Percentiles rank a stretch among this genome's conserved stretches.
Evolutionary conservation across 1,140 invertebrate species (phyloP).

Genomic region (Conus betulinus): DNA sequence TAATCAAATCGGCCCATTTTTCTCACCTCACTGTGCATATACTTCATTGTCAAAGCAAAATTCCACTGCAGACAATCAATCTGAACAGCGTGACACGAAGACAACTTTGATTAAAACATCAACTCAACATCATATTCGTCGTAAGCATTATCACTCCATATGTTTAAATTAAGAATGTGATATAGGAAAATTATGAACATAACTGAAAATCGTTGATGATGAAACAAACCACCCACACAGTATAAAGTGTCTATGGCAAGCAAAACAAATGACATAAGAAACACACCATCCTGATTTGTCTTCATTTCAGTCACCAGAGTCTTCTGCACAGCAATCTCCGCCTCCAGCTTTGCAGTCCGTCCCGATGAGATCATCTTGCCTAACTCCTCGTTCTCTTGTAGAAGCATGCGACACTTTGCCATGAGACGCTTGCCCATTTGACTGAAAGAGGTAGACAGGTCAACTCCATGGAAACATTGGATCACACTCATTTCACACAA

Average conservation of each 20-base stretch:
- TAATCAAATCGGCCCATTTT: too few species aligned
- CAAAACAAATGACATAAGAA: too few species aligned
- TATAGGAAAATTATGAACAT: too few species aligned
- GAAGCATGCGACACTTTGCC: constrained; percentile 96
- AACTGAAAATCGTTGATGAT: too few species aligned
- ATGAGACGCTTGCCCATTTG: constrained; percentile 97
- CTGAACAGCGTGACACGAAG: too few species aligned
- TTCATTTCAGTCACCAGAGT: constrained; percentile 97
- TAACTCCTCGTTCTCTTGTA: constrained; percentile 98
- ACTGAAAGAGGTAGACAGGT: constrained; percentile 61
- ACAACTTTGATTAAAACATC: too few species aligned
- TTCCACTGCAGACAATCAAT: too few species aligned
- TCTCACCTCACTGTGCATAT: too few species aligned
- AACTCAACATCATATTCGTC: too few species aligned
- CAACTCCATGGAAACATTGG: not conserved
- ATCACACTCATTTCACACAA: not conserved
- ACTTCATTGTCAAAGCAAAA: too few species aligned
- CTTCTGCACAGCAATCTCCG: constrained; percentile 95
- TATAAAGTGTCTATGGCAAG: not conserved
- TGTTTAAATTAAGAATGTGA: too few species aligned
- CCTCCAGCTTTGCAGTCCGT: constrained; percentile 94
- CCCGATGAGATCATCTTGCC: constrained; percentile 97
- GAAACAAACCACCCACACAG: not conserved
- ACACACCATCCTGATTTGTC: constrained; percentile 93
- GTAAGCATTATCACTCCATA: too few species aligned